These are phyloP conservation scores for Suillia variegata DNA, from an alignment of 2,888 invertebrate genomes.

Conservation along the genomic window DNA sequence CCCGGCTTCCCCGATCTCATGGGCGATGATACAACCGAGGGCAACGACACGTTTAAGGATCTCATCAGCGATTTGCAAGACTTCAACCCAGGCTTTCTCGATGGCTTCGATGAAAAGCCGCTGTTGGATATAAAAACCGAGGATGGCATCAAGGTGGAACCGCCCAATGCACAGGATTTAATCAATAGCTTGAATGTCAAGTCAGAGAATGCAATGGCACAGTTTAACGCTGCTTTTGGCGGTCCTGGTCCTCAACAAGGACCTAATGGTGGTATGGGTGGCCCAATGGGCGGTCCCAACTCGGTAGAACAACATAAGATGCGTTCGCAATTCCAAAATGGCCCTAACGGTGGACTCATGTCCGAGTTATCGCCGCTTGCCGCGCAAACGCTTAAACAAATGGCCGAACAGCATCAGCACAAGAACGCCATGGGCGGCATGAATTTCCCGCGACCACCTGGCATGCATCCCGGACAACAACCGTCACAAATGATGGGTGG, in stretches of 20 bases:
- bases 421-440: slow-evolving; percentile 74
- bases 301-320: slow-evolving; percentile 46
- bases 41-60: slow-evolving; percentile 82
- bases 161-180: slow-evolving; percentile 59
- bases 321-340: slow-evolving; percentile 50
- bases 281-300: slow-evolving; percentile 28
- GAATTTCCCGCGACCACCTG: slow-evolving; percentile 62
- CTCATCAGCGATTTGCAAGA: slow-evolving; percentile 86
- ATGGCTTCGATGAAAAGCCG: slow-evolving; percentile 70
- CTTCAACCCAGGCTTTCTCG: slow-evolving; percentile 81
- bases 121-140: slow-evolving; percentile 61
- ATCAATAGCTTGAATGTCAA: slow-evolving; percentile 60
- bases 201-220: slow-evolving; percentile 57
- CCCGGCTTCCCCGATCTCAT: slow-evolving; percentile 81
- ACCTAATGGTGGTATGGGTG: slow-evolving; percentile 25
- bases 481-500: slow-evolving; percentile 55
- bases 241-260: slow-evolving; percentile 23
- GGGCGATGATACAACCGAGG: slow-evolving; percentile 82
- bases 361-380: slow-evolving; percentile 86
- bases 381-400: slow-evolving; percentile 93
- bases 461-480: slow-evolving; percentile 62
- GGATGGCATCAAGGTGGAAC: slow-evolving; percentile 59
- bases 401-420: slow-evolving; percentile 97
- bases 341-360: slow-evolving; percentile 58
- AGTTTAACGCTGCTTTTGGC: slow-evolving; percentile 54